Percentiles rank a stretch among this genome's conserved stretches.
Conservation (phyloP, 2,797 vertebrate species). For the Furcifer pardalis region DNA sequence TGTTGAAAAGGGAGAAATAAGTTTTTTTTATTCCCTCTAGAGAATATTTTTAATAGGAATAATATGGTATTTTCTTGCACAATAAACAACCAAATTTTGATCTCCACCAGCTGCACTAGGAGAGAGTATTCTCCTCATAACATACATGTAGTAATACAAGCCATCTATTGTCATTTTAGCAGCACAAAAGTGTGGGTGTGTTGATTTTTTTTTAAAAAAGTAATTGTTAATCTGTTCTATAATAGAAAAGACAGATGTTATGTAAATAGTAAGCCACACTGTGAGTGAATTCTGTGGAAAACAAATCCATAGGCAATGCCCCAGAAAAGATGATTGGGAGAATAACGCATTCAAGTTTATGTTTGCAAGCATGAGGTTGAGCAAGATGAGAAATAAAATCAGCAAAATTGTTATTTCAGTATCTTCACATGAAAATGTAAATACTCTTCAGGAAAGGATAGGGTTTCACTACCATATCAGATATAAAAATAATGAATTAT, state of each 20-base stretch:
- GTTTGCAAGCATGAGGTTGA: conserved; percentile 62
- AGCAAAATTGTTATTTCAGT: conserved; percentile 11
- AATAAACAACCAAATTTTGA: conserved; percentile 53
- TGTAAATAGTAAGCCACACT: conserved; percentile 73
- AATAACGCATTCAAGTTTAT: conserved; percentile 67
- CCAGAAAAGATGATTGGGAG: conserved; percentile 69
- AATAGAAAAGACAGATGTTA: conserved; percentile 80
- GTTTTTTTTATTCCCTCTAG: conserved; percentile 11
- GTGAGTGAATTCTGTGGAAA: conserved; percentile 55
- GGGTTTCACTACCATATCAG: conserved; percentile 6
- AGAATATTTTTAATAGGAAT: conserved; percentile 57
- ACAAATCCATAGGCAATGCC: conserved; percentile 64
- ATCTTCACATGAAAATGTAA: conserved; percentile 24
- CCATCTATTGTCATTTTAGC: conserved; percentile 41
- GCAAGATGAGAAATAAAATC: conserved; percentile 61
- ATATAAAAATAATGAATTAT: conserved; percentile 59
- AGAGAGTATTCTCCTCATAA: conserved; percentile 39
- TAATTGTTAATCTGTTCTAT: conserved; percentile 74
- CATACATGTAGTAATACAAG: conserved; percentile 37
- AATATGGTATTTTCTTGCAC: conserved; percentile 52
- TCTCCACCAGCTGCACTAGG: conserved; percentile 52
- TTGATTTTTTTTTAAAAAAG: conserved; percentile 39
- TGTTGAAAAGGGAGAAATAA: conserved; percentile 33
- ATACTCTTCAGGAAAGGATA: neutral
- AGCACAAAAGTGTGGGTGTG: neutral